Evolutionary conservation across 64 coral and sea anemone species (phyloP), one percentile per base, ranked within the genome.

Genomic region (Actinia equina): DNA sequence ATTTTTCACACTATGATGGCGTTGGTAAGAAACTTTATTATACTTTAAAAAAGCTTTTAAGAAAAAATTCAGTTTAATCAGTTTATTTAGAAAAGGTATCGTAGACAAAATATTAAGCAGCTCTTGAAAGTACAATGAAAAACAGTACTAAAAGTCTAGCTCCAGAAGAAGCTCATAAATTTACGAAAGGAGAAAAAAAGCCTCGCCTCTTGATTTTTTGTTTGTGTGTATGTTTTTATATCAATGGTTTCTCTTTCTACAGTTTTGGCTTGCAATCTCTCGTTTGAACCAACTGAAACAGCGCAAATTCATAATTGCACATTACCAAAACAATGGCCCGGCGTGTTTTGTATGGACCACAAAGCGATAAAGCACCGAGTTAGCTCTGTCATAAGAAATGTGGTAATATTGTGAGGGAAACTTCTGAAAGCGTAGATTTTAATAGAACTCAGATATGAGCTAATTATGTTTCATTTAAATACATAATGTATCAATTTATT

Each of bases 251-350:
- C 78, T 81, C 17, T 81, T 81, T 81, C 78, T 52, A 81, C 78
- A 81, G 20, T 51, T 81, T 81, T 81, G 78, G 78, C 78, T 81
- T 52, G 43, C 49, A 44, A 52, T 81, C 43, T 9, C 6, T 46
- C 78, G 78, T 81, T 74, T 81, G 43, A 81, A 81, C 78, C 43
- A 81, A 81, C 78, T 81, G 78, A 81, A 81, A 81, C 78, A 81
- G 78, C 78, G 49, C 78, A 49, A 20, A 52, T 81, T 81, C 20
- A 81, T 81, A 74, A 74, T n/a, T 81, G 78, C 42, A 41, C 6
- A 81, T 81, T 81, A 81, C 7, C 44, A 81, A 18, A 81, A 81
- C 78, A 81, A 81, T 81, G 23, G 78, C 3, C 13, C 23, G 41
- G 69, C 25, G 69, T 74, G 69, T 30, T 74, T 74, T 74, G 69